phyloP scores from a whole-genome alignment of 2,113 vertebrate species.

The Tenebrosternarchus preto region DNA sequence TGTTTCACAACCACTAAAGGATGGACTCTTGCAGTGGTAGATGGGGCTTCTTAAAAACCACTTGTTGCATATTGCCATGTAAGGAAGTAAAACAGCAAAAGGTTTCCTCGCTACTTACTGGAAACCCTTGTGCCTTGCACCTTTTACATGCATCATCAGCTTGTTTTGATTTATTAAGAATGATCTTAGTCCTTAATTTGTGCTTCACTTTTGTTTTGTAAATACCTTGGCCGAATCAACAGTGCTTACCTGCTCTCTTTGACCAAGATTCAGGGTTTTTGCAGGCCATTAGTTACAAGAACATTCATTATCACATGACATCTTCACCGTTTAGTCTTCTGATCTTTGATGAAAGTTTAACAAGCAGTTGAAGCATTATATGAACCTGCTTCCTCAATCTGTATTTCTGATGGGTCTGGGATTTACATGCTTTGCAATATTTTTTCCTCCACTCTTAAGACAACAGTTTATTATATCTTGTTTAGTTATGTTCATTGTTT shows the following conservation, averaged over 20 bases:
- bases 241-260: background rate
- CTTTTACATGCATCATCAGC: conserved; percentile 17
- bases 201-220: background rate
- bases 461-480: background rate
- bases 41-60: background rate
- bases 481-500: background rate
- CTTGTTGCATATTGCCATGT: conserved; percentile 4
- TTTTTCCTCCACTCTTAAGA: too few species aligned
- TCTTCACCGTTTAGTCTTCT: too few species aligned
- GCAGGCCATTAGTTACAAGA: background rate
- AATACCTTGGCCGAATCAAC: background rate
- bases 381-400: too few species aligned
- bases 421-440: too few species aligned
- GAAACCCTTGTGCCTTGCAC: conserved; percentile 24
- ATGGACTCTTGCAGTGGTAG: background rate
- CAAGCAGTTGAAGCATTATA: too few species aligned
- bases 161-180: conserved; percentile 1
- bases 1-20: background rate
- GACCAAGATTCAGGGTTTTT: conserved; percentile 4
- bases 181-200: background rate
- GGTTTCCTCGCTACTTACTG: background rate
- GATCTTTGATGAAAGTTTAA: too few species aligned
- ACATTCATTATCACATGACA: too few species aligned
- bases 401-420: too few species aligned
- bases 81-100: background rate